Percentiles rank a stretch among this genome's conserved stretches.
These are phyloP conservation scores for Paramacrobiotus metropolitanus DNA, from an alignment of 1,140 invertebrate genomes.

Conservation along the genomic window DNA sequence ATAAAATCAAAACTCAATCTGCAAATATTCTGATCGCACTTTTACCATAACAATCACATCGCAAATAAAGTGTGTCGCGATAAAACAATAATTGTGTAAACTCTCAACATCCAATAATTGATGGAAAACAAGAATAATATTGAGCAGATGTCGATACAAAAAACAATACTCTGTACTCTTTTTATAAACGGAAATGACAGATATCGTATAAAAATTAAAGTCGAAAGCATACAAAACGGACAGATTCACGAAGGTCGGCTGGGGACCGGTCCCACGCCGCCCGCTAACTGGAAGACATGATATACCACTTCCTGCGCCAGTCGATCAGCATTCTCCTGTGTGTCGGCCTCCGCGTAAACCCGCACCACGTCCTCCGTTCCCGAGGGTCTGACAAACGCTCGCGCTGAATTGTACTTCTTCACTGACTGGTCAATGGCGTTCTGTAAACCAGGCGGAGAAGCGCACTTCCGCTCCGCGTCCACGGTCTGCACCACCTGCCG, in stretches of 20 bases:
- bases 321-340: conserved; percentile 26
- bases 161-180: too few relatives aligned
- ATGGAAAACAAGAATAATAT: too few relatives aligned
- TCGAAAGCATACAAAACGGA: too few relatives aligned
- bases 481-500: conserved; percentile 54
- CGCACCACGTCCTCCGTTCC: conserved; percentile 91
- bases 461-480: conserved; percentile 56
- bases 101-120: too few relatives aligned
- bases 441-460: conserved; percentile 56
- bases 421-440: conserved; percentile 47
- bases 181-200: too few relatives aligned
- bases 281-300: conserved; percentile 47
- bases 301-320: conserved; percentile 26
- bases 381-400: conserved; percentile 72
- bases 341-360: conserved; percentile 80
- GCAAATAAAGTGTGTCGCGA: too few relatives aligned
- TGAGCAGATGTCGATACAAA: too few relatives aligned
- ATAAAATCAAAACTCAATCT: too few relatives aligned
- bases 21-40: too few relatives aligned
- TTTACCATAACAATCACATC: too few relatives aligned
- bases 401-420: conserved; percentile 37
- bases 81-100: too few relatives aligned
- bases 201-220: too few relatives aligned
- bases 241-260: not conserved
- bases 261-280: conserved; percentile 34